Evolutionary conservation across 2,113 vertebrate species (phyloP).

Genomic region (Bambusicola thoracicus): DNA sequence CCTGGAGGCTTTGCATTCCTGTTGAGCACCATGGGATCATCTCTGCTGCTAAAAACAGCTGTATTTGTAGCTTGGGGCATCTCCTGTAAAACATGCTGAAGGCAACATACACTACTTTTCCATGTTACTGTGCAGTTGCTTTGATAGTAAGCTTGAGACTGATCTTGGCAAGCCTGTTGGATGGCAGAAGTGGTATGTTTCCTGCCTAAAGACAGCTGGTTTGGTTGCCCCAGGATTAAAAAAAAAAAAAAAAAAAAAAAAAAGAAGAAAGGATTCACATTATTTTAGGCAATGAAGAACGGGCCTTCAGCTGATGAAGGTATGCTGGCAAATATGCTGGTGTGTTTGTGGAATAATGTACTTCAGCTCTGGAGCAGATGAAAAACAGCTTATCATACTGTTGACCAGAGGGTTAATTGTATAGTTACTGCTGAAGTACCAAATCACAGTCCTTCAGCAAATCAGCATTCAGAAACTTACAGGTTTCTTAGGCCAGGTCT

Average conservation of each 20-base stretch:
- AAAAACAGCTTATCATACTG: not conserved
- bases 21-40: not conserved
- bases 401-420: not conserved
- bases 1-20: not conserved
- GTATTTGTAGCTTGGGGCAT: not conserved
- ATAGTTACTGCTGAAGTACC: accelerated
- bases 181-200: not conserved
- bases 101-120: accelerated
- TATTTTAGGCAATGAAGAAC: not conserved
- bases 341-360: not conserved
- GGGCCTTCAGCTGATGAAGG: not conserved
- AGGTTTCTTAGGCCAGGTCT: not conserved
- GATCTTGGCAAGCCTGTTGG: not conserved
- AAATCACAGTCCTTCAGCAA: not conserved
- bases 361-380: not conserved
- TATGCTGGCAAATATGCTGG: not conserved
- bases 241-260: not conserved
- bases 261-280: not conserved
- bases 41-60: not conserved
- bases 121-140: not conserved
- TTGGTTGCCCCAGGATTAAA: not conserved
- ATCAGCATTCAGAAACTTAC: not conserved
- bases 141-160: not conserved
- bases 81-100: not conserved
- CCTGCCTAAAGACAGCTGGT: not conserved